Base-by-base conservation (phyloP, 2,113 vertebrate species). In the Sisor rabdophorus region DNA sequence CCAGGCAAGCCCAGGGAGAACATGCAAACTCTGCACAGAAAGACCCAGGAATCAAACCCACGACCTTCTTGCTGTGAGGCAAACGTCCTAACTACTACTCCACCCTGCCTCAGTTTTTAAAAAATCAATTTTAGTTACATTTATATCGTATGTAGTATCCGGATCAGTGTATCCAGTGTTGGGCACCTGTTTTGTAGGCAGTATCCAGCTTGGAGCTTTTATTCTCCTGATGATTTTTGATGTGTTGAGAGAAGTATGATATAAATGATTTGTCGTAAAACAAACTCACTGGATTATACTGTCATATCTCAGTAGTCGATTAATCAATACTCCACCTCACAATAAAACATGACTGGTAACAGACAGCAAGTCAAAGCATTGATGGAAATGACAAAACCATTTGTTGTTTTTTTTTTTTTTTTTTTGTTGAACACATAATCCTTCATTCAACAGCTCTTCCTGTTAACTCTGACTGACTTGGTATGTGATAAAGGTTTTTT, bases 361-460 rank as follows among this genome's bases (percentile, higher is more conserved):
- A 72, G 19, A 40, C 48, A 76, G 58, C 61, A 60, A 73, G 74
- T 71, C 30, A 74, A 30, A 59, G 73, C 64, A 78, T 77, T 81
- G 59, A 74, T 59, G 73, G 84, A 85, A 77, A 76, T 80, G 75
- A 78, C 77, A 53, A 53, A 61, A 54, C 28, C 56, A 71, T 82
- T 79, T 77, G 20, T 19, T 40, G 80, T 80, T 76, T 19, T 50
- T 16, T 64, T n/a, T n/a, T n/a, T n/a, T n/a, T n/a, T n/a, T n/a
- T n/a, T n/a, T n/a, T n/a, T n/a, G n/a, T n/a, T n/a, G n/a, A n/a
- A n/a, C n/a, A 26, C n/a, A 4, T 48, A 67, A 70, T 73, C 56
- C 61, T 55, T n/a, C 71, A 55, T 81, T 71, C 55, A 48, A n/a
- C 19, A 22, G 32, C 64, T 80, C 56, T 70, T 44, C 26, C 48